Percentiles rank a stretch among this genome's conserved stretches.
Conservation (phyloP, 2,113 vertebrate genomes). For the Promerops cafer region DNA sequence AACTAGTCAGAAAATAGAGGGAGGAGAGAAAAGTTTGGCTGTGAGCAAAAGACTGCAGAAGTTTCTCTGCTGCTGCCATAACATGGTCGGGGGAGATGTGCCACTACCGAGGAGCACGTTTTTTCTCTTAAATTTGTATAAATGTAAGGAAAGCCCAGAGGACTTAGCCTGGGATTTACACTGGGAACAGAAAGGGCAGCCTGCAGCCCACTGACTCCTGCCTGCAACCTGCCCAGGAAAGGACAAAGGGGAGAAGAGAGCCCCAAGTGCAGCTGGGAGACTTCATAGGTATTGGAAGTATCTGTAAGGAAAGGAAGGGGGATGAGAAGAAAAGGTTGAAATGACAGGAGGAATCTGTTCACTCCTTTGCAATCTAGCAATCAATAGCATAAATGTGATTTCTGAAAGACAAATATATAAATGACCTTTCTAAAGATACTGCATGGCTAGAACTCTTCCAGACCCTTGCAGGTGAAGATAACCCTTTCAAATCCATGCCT, state of each 20-base stretch:
- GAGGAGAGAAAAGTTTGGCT: not conserved
- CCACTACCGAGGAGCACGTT: rapidly evolving
- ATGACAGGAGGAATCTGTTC: conserved; percentile 12
- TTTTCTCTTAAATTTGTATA: not conserved
- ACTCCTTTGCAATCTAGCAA: not conserved
- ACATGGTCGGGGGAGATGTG: not conserved
- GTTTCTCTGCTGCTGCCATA: not conserved
- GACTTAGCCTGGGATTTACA: not conserved
- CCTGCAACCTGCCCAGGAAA: not conserved
- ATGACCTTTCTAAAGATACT: conserved; percentile 24
- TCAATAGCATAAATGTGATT: conserved; percentile 47
- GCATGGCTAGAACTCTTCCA: not conserved
- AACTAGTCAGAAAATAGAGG: not conserved
- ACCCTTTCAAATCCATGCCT: not conserved
- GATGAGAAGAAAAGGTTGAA: conserved; percentile 39
- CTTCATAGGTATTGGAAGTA: not conserved
- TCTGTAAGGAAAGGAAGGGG: not conserved
- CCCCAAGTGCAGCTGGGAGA: not conserved
- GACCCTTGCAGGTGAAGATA: not conserved
- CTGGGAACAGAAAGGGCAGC: not conserved
- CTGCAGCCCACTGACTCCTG: not conserved
- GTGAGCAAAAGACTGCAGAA: not conserved
- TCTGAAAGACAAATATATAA: conserved; percentile 30
- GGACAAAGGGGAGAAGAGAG: not conserved
- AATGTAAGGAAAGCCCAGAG: not conserved